A percentile compares a stretch with the other conserved stretches of the same genome.
Evolutionary conservation across 2,888 invertebrate species (phyloP).

Genomic region (Cryptocheilus praepositus): DNA sequence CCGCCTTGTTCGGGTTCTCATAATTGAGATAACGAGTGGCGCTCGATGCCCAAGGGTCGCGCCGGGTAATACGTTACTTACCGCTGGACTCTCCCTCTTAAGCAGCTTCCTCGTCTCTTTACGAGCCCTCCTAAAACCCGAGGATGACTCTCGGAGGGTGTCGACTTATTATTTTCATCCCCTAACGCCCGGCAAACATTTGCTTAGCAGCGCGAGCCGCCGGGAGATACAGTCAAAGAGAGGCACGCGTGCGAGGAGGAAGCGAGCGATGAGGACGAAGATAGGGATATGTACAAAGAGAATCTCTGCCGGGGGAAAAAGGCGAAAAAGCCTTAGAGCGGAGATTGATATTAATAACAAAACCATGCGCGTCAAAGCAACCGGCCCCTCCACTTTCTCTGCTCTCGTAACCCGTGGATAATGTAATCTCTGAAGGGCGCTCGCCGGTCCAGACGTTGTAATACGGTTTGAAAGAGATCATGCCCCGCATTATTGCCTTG

Average conservation of each 20-base stretch:
- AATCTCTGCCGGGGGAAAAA: constrained; percentile 17
- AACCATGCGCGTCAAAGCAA: background rate
- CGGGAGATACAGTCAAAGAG: constrained; percentile 4
- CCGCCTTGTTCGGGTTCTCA: constrained; percentile 40
- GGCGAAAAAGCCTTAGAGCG: constrained; percentile 10
- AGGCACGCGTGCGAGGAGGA: constrained; percentile 2
- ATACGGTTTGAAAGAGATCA: constrained; percentile 5
- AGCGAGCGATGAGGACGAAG: constrained; percentile 31
- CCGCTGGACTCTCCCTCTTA: constrained; percentile 18
- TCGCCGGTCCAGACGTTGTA: constrained; percentile 4
- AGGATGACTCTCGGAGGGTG: constrained; percentile 33
- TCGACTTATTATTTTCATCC: constrained; percentile 65
- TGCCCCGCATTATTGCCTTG: no score
- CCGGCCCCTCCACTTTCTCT: background rate
- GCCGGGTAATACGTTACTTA: constrained; percentile 29
- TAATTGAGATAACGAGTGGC: constrained; percentile 49
- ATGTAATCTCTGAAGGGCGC: constrained; percentile 17
- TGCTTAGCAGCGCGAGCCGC: constrained; percentile 49
- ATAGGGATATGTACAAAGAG: constrained; percentile 15
- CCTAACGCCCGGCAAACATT: constrained; percentile 61
- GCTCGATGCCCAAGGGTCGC: constrained; percentile 42
- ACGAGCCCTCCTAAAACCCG: constrained; percentile 17
- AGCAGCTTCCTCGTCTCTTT: constrained; percentile 30
- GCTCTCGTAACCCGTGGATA: constrained; percentile 16
- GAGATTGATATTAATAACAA: constrained; percentile 31